phyloP scores from a whole-genome alignment of 2,113 vertebrate genomes.

The Seriola rivoliana region DNA sequence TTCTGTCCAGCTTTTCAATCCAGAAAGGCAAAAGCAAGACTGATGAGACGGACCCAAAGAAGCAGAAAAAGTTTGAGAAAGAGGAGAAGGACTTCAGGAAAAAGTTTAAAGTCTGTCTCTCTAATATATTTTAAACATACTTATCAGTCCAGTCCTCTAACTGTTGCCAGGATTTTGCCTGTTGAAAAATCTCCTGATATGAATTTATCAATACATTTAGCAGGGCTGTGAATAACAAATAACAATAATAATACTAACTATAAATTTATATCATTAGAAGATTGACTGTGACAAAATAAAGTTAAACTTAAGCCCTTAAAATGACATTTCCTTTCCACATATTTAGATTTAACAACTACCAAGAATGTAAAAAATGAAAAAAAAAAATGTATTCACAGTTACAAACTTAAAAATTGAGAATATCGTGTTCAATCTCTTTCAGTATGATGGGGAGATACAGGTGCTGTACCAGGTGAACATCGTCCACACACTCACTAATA shows the following conservation, averaged over 20 bases:
- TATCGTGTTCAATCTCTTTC: slow-evolving; percentile 29
- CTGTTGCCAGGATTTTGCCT: background rate
- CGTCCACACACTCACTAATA: slow-evolving; percentile 76
- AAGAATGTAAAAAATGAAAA: background rate
- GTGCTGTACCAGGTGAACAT: slow-evolving; percentile 87
- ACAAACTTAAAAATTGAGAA: background rate
- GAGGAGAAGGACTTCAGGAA: slow-evolving; percentile 95
- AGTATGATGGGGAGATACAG: slow-evolving; percentile 94
- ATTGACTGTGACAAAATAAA: background rate
- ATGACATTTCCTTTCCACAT: background rate
- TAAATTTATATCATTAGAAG: too few species aligned
- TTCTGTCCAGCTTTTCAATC: slow-evolving; percentile 62
- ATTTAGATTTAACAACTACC: background rate
- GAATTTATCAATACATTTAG: background rate
- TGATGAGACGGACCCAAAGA: slow-evolving; percentile 82
- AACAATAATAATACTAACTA: background rate
- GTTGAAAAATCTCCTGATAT: background rate
- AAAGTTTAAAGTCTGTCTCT: slow-evolving; percentile 90
- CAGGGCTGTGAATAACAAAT: background rate
- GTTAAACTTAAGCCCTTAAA: background rate
- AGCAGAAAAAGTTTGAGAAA: slow-evolving; percentile 90
- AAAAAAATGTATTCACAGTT: background rate
- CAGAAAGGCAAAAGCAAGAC: slow-evolving; percentile 64
- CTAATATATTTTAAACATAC: background rate
- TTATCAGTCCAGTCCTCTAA: background rate